Percentiles rank a stretch among this genome's conserved stretches.
Evolutionary conservation across 2,797 vertebrate genomes (phyloP).

Genomic region (Podargus strigoides): DNA sequence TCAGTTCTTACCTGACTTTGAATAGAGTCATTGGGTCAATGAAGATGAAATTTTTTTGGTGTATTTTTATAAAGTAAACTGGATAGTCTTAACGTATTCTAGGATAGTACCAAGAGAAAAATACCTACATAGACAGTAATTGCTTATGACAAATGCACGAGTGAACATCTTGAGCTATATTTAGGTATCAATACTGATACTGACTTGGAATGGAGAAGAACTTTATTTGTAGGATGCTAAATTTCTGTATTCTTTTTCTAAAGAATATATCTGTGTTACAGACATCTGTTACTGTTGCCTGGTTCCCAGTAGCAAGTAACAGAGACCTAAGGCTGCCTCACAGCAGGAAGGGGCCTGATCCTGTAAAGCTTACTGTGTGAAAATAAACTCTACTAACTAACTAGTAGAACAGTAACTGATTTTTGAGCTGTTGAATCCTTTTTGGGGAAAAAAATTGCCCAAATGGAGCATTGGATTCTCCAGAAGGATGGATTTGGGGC

Average conservation of each 20-base stretch:
- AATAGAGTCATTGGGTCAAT: not conserved
- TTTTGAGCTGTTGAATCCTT: not conserved
- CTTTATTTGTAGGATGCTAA: not conserved
- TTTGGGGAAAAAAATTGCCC: not conserved
- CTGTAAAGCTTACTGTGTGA: not conserved
- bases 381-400: not conserved
- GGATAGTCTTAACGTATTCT: not conserved
- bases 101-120: not conserved
- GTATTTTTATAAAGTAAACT: not conserved
- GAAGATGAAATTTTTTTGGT: not conserved
- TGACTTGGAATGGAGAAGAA: not conserved
- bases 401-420: not conserved
- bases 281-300: not conserved
- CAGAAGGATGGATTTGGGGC: not conserved
- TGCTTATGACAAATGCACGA: not conserved
- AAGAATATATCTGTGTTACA: not conserved
- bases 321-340: not conserved
- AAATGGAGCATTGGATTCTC: not conserved
- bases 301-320: not conserved
- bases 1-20: not conserved
- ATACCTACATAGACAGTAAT: not conserved
- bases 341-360: not conserved
- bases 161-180: not conserved
- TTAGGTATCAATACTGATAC: not conserved
- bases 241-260: not conserved